Conservation (phyloP, 1,140 invertebrate genomes). For the Oscheius sp. region DNA sequence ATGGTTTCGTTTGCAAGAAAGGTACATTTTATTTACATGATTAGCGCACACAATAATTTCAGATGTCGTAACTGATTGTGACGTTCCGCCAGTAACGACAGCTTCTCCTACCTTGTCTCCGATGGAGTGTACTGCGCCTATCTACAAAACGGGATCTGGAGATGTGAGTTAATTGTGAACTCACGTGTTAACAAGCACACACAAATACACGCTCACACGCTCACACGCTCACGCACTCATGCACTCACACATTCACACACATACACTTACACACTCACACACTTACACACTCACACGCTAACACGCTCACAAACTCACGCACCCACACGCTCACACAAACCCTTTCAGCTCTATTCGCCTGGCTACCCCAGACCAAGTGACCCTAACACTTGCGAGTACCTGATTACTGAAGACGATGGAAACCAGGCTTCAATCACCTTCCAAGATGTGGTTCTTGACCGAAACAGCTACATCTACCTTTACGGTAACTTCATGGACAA, state of each 20-base stretch:
- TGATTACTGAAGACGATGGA: not conserved
- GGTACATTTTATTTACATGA: too few species aligned
- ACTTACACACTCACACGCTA: too few species aligned
- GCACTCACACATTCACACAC: too few species aligned
- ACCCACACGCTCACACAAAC: not conserved
- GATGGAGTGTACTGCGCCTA: too few species aligned
- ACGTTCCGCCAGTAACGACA: not conserved
- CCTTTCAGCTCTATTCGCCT: not conserved
- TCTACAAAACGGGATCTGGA: too few species aligned
- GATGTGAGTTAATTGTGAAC: too few species aligned
- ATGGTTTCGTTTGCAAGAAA: not conserved
- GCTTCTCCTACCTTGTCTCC: not conserved
- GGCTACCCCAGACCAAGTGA: not conserved
- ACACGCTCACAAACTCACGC: not conserved
- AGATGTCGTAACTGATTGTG: not conserved
- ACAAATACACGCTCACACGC: too few species aligned
- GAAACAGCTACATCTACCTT: not conserved
- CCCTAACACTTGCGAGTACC: not conserved
- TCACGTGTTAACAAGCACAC: too few species aligned
- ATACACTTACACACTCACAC: too few species aligned
- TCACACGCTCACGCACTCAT: too few species aligned
- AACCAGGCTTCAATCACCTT: not conserved
- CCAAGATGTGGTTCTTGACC: not conserved
- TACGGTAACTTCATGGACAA: not conserved
- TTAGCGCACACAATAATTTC: too few species aligned